Percentiles rank a stretch among this genome's conserved stretches.
phyloP scores from a whole-genome alignment of 2,113 vertebrate species.

The Alligator sinensis region DNA sequence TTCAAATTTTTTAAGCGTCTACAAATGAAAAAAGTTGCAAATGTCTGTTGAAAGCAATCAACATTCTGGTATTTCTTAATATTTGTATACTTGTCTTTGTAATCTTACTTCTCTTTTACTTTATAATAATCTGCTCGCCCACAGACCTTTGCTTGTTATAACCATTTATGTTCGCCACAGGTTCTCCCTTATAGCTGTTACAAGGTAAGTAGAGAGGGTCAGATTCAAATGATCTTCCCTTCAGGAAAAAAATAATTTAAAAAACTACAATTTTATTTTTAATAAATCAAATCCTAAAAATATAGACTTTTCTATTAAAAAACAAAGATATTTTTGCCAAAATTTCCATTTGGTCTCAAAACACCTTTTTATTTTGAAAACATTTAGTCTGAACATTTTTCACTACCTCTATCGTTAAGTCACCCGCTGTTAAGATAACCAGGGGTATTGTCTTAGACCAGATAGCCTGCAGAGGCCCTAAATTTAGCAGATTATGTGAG shows the following conservation, averaged over 20 bases:
- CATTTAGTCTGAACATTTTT: not conserved
- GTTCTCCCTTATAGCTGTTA: too few relatives aligned
- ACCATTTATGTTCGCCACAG: too few relatives aligned
- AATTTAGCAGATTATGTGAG: too few relatives aligned
- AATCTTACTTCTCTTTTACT: not conserved
- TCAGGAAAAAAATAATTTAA: too few relatives aligned
- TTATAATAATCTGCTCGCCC: not conserved
- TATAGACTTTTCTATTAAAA: not conserved
- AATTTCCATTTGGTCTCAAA: not conserved
- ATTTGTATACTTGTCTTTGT: not conserved
- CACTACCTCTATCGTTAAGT: not conserved
- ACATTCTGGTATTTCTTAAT: not conserved
- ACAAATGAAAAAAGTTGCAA: too few relatives aligned
- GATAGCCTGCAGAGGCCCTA: too few relatives aligned
- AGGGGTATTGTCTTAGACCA: too few relatives aligned
- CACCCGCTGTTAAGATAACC: not conserved
- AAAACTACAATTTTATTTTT: not conserved
- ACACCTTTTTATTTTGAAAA: not conserved
- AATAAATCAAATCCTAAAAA: not conserved
- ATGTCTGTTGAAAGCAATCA: too few relatives aligned
- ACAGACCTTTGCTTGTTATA: too few relatives aligned
- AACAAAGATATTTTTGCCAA: not conserved
- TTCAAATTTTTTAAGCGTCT: too few relatives aligned
- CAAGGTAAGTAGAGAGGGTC: too few relatives aligned
- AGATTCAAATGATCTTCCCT: too few relatives aligned